Evolutionary conservation across 2,797 vertebrate species (phyloP), one percentile per base, ranked within the genome.

Genomic region (Hoplostethus atlanticus): DNA sequence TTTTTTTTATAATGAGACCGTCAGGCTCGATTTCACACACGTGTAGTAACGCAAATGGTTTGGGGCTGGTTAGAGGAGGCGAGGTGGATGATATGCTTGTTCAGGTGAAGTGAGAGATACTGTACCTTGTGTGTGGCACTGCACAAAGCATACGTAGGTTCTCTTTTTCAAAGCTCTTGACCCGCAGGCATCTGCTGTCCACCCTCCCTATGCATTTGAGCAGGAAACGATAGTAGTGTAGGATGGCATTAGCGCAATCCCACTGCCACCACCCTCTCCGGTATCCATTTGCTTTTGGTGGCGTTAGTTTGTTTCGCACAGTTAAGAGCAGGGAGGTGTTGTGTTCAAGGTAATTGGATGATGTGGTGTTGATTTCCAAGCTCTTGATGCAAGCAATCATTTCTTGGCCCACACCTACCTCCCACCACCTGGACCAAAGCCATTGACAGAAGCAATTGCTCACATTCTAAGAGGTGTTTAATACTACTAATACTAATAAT

Each of bases 301-400:
- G 25, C 15, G 13, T 30, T 59, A 36, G 64, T 75, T 75, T 80
- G 58, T 66, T 71, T 70, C 79, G 36, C 73, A 50, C 69, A 66
- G 63, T 73, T 51, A n/a, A 61, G 48, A 75, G 62, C 75, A 54
- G 48, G 53, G 54, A 65, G 44, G 70, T 77, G 72, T 79, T 75
- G 58, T 71, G 63, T 77, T 89, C 59, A 50, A 6, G 64, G 73
- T 73, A 78, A 83, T 72, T 71, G 68, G 77, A 83, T 83, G 71
- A 81, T 71, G 68, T 42, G 68, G 50, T 56, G 40, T 81, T 73
- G 71, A 64, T 64, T 78, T 81, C 30, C 51, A 50, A 54, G 58
- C 73, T 80, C 15, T 60, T 15, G 55, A 72, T 79, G 72, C 64
- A 68, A 75, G 25, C 67, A 50, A 58, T 61, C 6, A 2, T 80